phyloP scores from a whole-genome alignment of 1,140 invertebrate genomes.

The Galleria mellonella region DNA sequence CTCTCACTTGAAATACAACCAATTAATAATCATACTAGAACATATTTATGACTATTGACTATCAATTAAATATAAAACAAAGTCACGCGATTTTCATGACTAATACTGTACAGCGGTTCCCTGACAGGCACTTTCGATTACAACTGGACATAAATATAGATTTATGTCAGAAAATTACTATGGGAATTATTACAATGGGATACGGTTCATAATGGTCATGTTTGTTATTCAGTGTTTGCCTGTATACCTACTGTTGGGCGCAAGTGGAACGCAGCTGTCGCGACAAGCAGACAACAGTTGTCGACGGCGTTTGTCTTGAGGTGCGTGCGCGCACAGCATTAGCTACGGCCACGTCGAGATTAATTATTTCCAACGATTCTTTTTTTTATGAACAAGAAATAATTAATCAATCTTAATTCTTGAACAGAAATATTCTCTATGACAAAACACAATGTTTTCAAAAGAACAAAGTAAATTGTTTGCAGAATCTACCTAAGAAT shows the following conservation, averaged over 20 bases:
- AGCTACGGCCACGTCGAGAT: constrained; percentile 25
- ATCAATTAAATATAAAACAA: constrained; percentile 34
- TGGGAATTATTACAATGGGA: constrained; percentile 15
- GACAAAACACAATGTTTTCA: no score
- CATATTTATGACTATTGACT: constrained; percentile 19
- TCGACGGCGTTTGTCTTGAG: constrained; percentile 48
- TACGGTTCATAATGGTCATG: constrained; percentile 16
- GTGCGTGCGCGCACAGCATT: constrained; percentile 30
- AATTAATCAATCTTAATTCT: no score
- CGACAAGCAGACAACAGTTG: constrained; percentile 66
- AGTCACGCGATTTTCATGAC: constrained; percentile 35
- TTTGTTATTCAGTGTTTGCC: neutral
- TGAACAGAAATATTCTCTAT: no score
- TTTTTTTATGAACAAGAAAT: constrained; percentile 7
- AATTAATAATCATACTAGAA: neutral
- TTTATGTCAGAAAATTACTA: constrained; percentile 7
- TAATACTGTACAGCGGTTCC: constrained; percentile 41
- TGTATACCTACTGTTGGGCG: neutral
- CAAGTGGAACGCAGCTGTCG: constrained; percentile 67
- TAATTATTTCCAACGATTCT: constrained; percentile 46
- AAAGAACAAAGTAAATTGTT: no score
- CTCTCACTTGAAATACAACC: constrained; percentile 3
- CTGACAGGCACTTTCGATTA: constrained; percentile 41
- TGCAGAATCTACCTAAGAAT: no score
- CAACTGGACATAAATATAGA: constrained; percentile 13